phyloP scores from a whole-genome alignment of 92 coral and sea anemone species.

The Scolanthus callimorphus region DNA sequence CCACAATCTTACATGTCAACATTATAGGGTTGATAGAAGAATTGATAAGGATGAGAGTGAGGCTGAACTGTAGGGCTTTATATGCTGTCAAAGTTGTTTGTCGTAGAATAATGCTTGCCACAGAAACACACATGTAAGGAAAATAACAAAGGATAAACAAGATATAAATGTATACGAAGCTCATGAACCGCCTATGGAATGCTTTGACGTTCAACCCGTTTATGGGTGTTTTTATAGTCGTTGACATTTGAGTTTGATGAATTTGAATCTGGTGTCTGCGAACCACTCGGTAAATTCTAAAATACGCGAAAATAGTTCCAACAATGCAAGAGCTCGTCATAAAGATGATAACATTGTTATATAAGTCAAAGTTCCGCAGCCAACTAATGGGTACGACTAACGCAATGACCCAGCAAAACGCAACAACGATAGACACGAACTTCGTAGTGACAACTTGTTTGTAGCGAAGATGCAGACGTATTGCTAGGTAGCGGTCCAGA shows the following conservation, averaged over 20 bases:
- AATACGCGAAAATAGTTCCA: not conserved
- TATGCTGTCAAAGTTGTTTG: not conserved
- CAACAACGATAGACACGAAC: slow-evolving; percentile 3
- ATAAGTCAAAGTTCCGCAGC: not conserved
- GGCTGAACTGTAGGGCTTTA: not conserved
- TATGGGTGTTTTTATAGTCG: too few relatives aligned
- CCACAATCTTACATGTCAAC: slow-evolving; percentile 1
- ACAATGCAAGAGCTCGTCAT: not conserved
- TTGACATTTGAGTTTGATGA: not conserved
- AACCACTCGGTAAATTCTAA: slow-evolving; percentile 1
- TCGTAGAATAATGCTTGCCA: not conserved
- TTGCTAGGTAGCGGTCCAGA: slow-evolving; percentile 10
- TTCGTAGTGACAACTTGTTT: slow-evolving; percentile 7
- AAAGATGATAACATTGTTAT: not conserved
- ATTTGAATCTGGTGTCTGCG: slow-evolving; percentile 2
- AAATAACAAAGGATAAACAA: slow-evolving; percentile 4
- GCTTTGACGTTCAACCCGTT: not conserved
- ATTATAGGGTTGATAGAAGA: slow-evolving; percentile 3
- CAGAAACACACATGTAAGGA: not conserved
- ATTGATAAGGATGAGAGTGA: not conserved
- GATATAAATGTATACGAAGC: not conserved
- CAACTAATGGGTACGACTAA: not conserved
- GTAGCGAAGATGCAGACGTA: slow-evolving; percentile 11
- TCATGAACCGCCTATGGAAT: not conserved
- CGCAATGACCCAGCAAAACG: slow-evolving; percentile 4